Evolutionary conservation across 1,140 invertebrate species (phyloP), one percentile per base, ranked within the genome.

Genomic region (Trachymyrmex septentrionalis): DNA sequence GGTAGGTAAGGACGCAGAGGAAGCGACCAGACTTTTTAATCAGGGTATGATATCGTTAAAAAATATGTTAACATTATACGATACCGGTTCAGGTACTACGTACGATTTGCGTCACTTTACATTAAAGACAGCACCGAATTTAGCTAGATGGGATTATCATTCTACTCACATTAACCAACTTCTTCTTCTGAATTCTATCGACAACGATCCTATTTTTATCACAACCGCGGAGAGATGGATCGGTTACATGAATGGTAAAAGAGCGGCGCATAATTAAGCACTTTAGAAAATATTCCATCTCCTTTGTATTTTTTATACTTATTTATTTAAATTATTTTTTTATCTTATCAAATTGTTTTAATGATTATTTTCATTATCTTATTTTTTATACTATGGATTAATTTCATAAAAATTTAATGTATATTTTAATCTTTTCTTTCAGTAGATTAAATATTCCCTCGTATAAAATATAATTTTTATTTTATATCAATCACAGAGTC

Each of bases 111-210:
- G 99, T 4, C 99, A 99, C 95, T 97, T 99, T 91, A 98, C 98
- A 0, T 94, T 99, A 21, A 97, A 97, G 34, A 96, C 97, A 14
- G 97, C 99, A 44, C 99, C 99, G 0, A 99, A 99, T 95, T 96
- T 98, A 78, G 98, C 98, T 19, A 94, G 97, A 86, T 99, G 99
- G 98, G 99, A 99, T 94, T 99, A 99, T 94, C 99, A 99, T 95
- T 98, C 98, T 7, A 99, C 99, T 14, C 99, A 99, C 94, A 98
- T 99, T 30, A 99, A 99, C 96, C 99, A 99, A 92, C 96, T 99
- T 44, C 96, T 99, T 73, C 96, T 99, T 63, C 95, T 99, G 24
- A 97, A 97, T 71, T 98, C 98, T 0, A 97, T 99, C 61, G 98
- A 99, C 88, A 97, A 97, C 69, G 97, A 98, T 93, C 96, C 98